A percentile compares a stretch with the other conserved stretches of the same genome.
These are phyloP conservation scores for Hypotaenidia okinawae DNA, from an alignment of 2,797 vertebrate species.

Conservation along the genomic window DNA sequence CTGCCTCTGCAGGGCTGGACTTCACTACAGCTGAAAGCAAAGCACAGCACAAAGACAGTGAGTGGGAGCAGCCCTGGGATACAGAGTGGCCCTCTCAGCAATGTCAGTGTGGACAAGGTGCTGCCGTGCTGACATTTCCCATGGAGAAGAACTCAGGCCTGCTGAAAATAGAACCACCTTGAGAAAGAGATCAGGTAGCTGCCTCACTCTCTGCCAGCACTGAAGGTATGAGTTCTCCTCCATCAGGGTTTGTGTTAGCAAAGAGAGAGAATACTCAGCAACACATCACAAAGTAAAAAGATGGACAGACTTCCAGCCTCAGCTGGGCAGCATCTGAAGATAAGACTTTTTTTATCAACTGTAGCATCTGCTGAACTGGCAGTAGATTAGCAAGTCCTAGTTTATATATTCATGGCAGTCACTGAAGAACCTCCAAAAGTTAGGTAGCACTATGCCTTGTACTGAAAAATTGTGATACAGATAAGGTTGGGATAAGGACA, in stretches of 20 bases:
- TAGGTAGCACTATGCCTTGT: background rate
- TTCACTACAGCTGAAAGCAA: background rate
- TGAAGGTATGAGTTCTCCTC: background rate
- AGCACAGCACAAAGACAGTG: background rate
- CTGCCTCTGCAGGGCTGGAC: background rate
- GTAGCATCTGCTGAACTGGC: background rate
- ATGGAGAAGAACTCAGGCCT: background rate
- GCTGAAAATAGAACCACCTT: conserved; percentile 48
- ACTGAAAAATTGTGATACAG: background rate
- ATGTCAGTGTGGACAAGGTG: background rate
- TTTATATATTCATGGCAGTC: background rate
- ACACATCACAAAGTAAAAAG: background rate
- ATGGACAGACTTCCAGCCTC: background rate
- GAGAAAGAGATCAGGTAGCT: background rate
- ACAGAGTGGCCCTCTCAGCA: background rate
- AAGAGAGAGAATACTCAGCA: background rate
- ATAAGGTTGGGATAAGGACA: too few species aligned
- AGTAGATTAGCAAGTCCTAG: background rate
- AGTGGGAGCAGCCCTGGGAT: background rate
- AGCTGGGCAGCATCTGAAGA: background rate
- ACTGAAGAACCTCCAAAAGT: background rate
- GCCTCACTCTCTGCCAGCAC: background rate
- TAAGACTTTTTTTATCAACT: background rate
- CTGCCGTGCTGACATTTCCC: conserved; percentile 27
- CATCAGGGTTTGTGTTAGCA: background rate